phyloP scores from a whole-genome alignment of 2,888 invertebrate genomes.

The Limnephilus marmoratus region DNA sequence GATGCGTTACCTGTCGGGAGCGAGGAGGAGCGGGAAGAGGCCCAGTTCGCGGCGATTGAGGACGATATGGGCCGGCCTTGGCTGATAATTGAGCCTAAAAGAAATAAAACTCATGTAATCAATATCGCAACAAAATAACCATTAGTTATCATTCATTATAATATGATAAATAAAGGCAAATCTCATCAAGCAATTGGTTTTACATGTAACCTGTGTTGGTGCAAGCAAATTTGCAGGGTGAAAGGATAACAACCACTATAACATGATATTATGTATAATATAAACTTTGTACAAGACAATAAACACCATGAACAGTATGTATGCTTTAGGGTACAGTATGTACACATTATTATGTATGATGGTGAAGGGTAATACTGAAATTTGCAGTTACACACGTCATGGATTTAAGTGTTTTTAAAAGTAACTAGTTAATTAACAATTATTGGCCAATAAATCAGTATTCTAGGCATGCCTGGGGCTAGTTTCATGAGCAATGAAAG shows the following conservation, averaged over 20 bases:
- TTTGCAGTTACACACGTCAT: neutral
- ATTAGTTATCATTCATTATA: neutral
- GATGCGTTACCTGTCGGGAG: constrained; percentile 72
- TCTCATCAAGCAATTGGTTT: constrained; percentile 5
- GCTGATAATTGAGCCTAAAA: constrained; percentile 83
- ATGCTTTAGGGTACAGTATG: neutral
- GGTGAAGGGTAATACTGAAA: neutral
- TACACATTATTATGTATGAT: neutral
- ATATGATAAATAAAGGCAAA: constrained; percentile 8
- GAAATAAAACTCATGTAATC: neutral
- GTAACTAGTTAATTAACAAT: neutral
- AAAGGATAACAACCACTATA: neutral
- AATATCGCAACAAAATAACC: neutral
- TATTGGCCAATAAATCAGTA: neutral
- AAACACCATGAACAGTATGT: neutral
- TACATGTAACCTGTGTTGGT: constrained; percentile 15
- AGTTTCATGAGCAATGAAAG: neutral
- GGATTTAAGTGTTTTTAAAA: neutral
- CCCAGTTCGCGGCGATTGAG: constrained; percentile 82
- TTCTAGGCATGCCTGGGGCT: constrained; percentile 22
- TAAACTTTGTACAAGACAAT: neutral
- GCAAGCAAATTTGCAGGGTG: constrained; percentile 3
- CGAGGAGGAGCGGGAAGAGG: constrained; percentile 77
- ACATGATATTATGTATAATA: neutral
- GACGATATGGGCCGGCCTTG: constrained; percentile 85